A percentile compares a stretch with the other conserved stretches of the same genome.
phyloP scores from a whole-genome alignment of 2,113 vertebrate genomes.

The Poeciliopsis occidentalis region DNA sequence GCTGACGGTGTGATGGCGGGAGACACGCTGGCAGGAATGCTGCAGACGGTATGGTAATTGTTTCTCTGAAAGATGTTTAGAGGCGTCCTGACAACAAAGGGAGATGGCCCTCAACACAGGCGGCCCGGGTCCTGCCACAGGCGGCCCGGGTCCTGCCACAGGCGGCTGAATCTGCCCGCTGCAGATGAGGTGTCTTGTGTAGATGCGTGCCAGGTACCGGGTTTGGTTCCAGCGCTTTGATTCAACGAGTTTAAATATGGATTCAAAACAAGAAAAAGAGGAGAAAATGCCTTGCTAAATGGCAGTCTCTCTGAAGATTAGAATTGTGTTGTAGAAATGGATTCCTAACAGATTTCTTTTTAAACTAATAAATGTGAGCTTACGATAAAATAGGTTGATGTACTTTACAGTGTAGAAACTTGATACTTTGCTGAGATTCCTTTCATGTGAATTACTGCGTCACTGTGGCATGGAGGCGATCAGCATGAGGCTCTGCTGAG shows the following conservation, averaged over 20 bases:
- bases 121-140: constrained; percentile 60
- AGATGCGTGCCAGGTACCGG: constrained; percentile 10
- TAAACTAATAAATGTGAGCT: too few species aligned
- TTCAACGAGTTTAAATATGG: constrained; percentile 8
- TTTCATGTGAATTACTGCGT: too few species aligned
- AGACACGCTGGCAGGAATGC: constrained; percentile 54
- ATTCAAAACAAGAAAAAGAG: constrained; percentile 33
- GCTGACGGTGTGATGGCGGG: constrained; percentile 51
- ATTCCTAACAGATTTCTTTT: too few species aligned
- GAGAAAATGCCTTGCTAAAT: constrained; percentile 2
- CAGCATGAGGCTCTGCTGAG: too few species aligned
- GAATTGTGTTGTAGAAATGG: too few species aligned
- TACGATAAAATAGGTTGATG: too few species aligned
- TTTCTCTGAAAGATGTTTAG: constrained; percentile 74
- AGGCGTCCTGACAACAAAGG: constrained; percentile 72
- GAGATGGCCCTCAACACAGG: constrained; percentile 54
- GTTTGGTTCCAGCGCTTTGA: constrained; percentile 11
- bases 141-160: constrained; percentile 54
- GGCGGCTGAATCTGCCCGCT: constrained; percentile 47
- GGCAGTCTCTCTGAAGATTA: too few species aligned
- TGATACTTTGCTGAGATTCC: too few species aligned
- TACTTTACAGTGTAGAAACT: too few species aligned
- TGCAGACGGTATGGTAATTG: constrained; percentile 81
- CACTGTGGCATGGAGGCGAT: too few species aligned
- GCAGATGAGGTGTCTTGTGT: constrained; percentile 26